phyloP scores from a whole-genome alignment of 2,113 vertebrate genomes.

The Dinomys branickii region DNA sequence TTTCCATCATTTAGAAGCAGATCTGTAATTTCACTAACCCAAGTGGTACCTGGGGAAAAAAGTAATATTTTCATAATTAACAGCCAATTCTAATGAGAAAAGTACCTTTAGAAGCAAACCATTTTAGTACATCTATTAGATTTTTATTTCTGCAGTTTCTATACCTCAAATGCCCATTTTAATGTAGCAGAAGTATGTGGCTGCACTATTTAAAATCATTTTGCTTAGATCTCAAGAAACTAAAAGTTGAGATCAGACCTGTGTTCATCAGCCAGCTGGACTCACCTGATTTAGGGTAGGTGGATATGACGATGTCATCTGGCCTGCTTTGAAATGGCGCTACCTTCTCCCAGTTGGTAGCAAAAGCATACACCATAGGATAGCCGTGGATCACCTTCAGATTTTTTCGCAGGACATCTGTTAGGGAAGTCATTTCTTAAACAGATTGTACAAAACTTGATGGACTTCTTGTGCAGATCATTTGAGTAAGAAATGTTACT shows the following conservation, averaged over 20 bases:
- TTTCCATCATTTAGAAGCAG: conserved; percentile 81
- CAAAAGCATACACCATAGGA: conserved; percentile 79
- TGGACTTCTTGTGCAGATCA: background rate
- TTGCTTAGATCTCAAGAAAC: background rate
- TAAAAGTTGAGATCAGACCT: background rate
- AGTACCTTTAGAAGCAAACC: background rate
- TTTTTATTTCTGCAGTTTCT: background rate
- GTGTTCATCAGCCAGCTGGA: background rate
- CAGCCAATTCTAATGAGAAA: background rate
- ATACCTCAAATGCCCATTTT: background rate
- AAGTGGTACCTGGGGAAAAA: conserved; percentile 85
- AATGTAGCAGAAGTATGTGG: background rate
- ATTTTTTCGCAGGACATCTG: conserved; percentile 70
- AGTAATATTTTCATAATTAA: background rate
- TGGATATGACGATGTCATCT: conserved; percentile 83
- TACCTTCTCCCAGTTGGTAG: conserved; percentile 75
- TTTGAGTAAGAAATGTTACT: background rate
- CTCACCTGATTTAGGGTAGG: conserved; percentile 88
- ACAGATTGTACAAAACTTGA: background rate
- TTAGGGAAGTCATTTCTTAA: conserved; percentile 51
- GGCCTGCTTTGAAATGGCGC: conserved; percentile 81
- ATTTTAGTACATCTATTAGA: background rate
- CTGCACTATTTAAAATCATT: background rate
- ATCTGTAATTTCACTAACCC: conserved; percentile 87
- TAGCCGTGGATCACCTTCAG: conserved; percentile 60